Evolutionary conservation across 2,113 vertebrate species (phyloP).

Genomic region (Galbula dea): DNA sequence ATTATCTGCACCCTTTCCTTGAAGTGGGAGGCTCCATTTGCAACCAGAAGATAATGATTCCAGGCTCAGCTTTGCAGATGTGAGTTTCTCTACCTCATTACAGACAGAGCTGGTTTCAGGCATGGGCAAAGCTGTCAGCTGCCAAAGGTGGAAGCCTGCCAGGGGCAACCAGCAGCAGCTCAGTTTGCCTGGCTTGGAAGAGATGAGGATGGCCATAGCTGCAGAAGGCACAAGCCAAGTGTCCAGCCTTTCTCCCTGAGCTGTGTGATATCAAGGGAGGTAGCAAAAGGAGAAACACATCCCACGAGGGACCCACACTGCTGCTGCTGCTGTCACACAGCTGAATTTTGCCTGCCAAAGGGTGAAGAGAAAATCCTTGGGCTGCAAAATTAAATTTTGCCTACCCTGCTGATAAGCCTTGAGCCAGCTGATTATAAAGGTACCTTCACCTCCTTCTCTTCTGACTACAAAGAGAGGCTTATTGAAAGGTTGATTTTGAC

Average conservation of each 20-base stretch:
- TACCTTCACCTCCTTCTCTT: not conserved
- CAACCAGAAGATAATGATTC: not conserved
- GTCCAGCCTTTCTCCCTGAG: not conserved
- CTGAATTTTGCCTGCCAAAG: not conserved
- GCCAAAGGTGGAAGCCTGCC: not conserved
- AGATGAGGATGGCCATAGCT: not conserved
- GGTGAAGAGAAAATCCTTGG: not conserved
- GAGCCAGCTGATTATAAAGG: not conserved
- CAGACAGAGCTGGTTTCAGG: not conserved
- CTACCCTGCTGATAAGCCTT: not conserved
- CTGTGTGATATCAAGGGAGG: rapidly evolving
- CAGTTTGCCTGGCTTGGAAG: not conserved
- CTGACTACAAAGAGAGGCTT: not conserved
- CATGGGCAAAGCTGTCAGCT: not conserved
- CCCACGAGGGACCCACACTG: not conserved
- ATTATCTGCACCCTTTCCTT: not conserved
- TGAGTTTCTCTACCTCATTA: not conserved
- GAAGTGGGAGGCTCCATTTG: not conserved
- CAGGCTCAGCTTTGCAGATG: not conserved
- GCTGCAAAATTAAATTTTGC: slow-evolving; percentile 32
- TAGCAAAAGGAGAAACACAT: not conserved
- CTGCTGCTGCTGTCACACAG: not conserved
- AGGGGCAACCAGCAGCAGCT: not conserved
- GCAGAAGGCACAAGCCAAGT: not conserved
- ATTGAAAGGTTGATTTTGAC: slow-evolving; percentile 22